Evolutionary conservation across 2,113 vertebrate genomes (phyloP).

Genomic region (Indri indri): DNA sequence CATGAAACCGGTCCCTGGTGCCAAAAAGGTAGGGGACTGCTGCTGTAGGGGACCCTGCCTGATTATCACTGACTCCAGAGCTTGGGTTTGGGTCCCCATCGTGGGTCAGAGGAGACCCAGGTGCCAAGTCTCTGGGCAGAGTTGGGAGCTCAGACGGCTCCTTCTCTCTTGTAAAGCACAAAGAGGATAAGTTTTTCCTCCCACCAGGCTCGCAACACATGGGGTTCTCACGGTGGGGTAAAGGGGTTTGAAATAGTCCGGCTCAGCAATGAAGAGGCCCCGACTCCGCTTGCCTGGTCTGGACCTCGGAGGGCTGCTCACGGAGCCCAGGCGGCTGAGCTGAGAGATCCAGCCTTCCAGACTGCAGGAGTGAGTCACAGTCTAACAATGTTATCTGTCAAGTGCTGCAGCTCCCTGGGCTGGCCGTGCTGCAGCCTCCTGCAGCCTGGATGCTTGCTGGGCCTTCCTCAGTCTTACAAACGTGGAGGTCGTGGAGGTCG

Average conservation of each 20-base stretch:
- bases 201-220: neutral
- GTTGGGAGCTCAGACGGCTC: neutral
- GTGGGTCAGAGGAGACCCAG: neutral
- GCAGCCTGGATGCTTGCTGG: constrained; percentile 1
- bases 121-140: neutral
- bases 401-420: constrained; percentile 45
- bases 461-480: neutral
- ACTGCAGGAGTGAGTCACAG: constrained; percentile 70
- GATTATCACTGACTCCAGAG: neutral
- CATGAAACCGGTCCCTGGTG: too few relatives aligned
- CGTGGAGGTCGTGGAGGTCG: neutral
- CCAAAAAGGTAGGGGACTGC: too few relatives aligned
- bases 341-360: constrained; percentile 50
- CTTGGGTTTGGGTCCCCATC: neutral
- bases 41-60: neutral
- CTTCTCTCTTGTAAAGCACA: neutral
- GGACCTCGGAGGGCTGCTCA: neutral
- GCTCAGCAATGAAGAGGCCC: neutral
- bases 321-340: neutral
- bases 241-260: neutral
- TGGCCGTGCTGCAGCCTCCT: constrained; percentile 15
- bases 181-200: neutral
- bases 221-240: neutral
- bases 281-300: neutral
- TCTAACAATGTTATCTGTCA: constrained; percentile 74